Conservation (phyloP, 2,113 vertebrate species). For the Muscicapa adusta region DNA sequence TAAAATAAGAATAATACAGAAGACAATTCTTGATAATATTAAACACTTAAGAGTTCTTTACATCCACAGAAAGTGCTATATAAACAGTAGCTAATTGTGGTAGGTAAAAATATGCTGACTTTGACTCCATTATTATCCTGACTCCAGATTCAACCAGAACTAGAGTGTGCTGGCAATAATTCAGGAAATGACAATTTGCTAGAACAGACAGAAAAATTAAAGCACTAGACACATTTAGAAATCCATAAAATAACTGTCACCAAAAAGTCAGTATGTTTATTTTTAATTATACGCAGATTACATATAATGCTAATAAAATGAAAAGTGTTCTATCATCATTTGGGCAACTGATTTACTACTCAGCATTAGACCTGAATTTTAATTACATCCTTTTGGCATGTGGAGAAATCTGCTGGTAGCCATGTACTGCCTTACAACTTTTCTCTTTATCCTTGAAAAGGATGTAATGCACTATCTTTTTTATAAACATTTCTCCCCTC, state of each 20-base stretch:
- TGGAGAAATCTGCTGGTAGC: background rate
- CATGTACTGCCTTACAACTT: background rate
- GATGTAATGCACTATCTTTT: background rate
- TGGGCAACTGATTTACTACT: background rate
- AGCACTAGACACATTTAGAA: background rate
- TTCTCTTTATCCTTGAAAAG: background rate
- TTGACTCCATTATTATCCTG: slow-evolving; percentile 13
- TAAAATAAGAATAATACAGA: background rate
- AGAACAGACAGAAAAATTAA: background rate
- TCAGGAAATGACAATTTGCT: background rate
- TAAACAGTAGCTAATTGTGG: slow-evolving; percentile 3
- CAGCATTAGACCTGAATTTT: background rate
- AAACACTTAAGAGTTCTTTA: background rate
- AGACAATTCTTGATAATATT: background rate
- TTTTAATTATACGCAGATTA: background rate
- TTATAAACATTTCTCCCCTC: background rate
- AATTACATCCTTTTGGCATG: background rate
- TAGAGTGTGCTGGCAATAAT: background rate
- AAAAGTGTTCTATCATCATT: background rate
- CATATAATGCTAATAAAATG: background rate
- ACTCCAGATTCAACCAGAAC: background rate
- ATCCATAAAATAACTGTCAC: background rate
- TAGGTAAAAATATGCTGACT: slow-evolving; percentile 33
- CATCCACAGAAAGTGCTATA: background rate
- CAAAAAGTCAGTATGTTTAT: background rate